These are phyloP conservation scores for Drosophila azteca DNA, from an alignment of 1,140 invertebrate species.

Conservation along the genomic window DNA sequence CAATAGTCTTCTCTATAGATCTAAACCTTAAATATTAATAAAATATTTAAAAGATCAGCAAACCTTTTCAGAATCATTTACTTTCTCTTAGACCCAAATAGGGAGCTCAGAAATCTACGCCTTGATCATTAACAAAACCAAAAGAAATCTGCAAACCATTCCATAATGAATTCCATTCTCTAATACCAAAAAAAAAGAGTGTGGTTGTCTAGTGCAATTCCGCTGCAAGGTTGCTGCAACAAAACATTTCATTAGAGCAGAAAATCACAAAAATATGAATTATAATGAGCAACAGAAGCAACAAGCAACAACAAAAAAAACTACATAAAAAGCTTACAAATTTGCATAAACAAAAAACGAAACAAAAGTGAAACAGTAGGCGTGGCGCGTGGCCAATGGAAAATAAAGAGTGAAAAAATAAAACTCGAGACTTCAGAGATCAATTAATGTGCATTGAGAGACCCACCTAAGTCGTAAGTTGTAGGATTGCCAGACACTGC, in stretches of 20 bases:
- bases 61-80: too few relatives aligned
- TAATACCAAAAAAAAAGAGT: too few relatives aligned
- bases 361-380: slow-evolving; percentile 50
- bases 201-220: slow-evolving; percentile 13
- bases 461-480: slow-evolving; percentile 1
- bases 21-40: too few relatives aligned
- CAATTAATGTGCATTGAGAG: slow-evolving; percentile 40
- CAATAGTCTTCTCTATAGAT: too few relatives aligned
- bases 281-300: slow-evolving; percentile 43
- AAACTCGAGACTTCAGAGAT: slow-evolving; percentile 11
- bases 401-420: slow-evolving; percentile 18
- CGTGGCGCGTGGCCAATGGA: slow-evolving; percentile 33
- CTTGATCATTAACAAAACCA: background rate
- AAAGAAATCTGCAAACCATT: background rate
- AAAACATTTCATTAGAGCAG: slow-evolving; percentile 63
- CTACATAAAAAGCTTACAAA: background rate
- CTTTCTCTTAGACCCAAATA: too few relatives aligned
- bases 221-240: slow-evolving; percentile 45
- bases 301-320: slow-evolving; percentile 32
- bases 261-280: slow-evolving; percentile 47
- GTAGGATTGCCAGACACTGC: too few relatives aligned
- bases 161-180: background rate
- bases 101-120: too few relatives aligned
- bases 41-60: too few relatives aligned
- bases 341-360: slow-evolving; percentile 15